phyloP scores from a whole-genome alignment of 2,888 invertebrate genomes.

The Gymnoscelis rufifasciata region DNA sequence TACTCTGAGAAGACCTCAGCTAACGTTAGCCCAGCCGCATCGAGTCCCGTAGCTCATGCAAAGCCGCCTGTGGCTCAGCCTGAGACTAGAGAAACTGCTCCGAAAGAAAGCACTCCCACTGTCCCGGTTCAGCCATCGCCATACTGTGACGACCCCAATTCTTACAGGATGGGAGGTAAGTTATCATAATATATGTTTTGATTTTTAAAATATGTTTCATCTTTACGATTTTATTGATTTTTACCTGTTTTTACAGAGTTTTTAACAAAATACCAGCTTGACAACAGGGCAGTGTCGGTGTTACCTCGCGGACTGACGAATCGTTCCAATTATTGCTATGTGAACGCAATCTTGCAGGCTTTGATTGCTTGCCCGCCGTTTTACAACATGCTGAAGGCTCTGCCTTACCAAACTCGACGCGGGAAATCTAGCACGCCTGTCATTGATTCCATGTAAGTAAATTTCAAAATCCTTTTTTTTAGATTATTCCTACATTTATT shows the following conservation, averaged over 20 bases:
- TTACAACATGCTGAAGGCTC: slow-evolving; percentile 91
- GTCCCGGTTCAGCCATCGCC: slow-evolving; percentile 67
- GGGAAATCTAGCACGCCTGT: slow-evolving; percentile 87
- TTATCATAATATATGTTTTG: no score
- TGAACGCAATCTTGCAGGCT: slow-evolving; percentile 96
- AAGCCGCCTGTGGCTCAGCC: slow-evolving; percentile 35
- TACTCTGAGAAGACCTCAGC: slow-evolving; percentile 51
- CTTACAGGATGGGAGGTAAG: slow-evolving; percentile 85
- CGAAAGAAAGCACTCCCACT: slow-evolving; percentile 54
- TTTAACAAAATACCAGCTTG: slow-evolving; percentile 85
- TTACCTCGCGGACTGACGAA: slow-evolving; percentile 95
- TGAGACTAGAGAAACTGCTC: slow-evolving; percentile 26
- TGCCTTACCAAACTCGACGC: slow-evolving; percentile 83
- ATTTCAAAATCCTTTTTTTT: no score
- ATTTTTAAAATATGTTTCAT: no score
- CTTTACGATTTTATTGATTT: background rate
- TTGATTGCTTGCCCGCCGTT: slow-evolving; percentile 96
- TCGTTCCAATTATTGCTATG: slow-evolving; percentile 97
- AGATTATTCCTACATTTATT: no score
- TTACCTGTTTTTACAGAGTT: slow-evolving; percentile 81
- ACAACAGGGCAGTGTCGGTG: slow-evolving; percentile 87
- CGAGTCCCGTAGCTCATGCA: slow-evolving; percentile 33
- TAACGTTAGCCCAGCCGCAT: slow-evolving; percentile 46
- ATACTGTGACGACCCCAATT: slow-evolving; percentile 82
- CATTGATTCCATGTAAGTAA: slow-evolving; percentile 93